Evolutionary conservation across 2,888 invertebrate species (phyloP).

Genomic region (Leptinotarsa juncta): DNA sequence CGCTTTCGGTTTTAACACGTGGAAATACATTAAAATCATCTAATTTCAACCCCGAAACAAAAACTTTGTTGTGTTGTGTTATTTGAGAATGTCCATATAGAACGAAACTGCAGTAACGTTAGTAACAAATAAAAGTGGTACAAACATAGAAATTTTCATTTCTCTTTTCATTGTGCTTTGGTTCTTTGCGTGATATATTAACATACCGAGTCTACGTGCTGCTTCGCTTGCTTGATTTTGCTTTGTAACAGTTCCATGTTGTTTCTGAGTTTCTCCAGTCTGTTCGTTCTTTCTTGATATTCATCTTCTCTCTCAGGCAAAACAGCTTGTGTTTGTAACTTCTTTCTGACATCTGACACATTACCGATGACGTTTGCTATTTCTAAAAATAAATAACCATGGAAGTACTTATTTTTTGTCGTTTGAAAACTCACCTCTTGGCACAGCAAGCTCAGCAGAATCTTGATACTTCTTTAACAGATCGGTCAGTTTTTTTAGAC

Average conservation of each 20-base stretch:
- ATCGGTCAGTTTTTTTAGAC: slow-evolving; percentile 56
- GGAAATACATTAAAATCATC: too few species aligned
- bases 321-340: slow-evolving; percentile 36
- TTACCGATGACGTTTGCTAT: slow-evolving; percentile 39
- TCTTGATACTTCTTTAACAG: slow-evolving; percentile 57
- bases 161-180: too few species aligned
- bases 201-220: slow-evolving; percentile 84
- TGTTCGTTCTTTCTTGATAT: slow-evolving; percentile 25
- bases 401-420: background rate
- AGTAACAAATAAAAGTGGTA: too few species aligned
- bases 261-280: slow-evolving; percentile 59
- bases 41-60: too few species aligned
- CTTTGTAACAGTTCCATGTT: slow-evolving; percentile 77
- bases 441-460: slow-evolving; percentile 56
- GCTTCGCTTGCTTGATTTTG: slow-evolving; percentile 81
- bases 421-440: slow-evolving; percentile 50
- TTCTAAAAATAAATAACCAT: slow-evolving; percentile 37
- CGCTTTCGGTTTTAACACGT: too few species aligned
- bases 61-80: too few species aligned
- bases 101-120: too few species aligned
- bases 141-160: too few species aligned
- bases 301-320: slow-evolving; percentile 21
- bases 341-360: slow-evolving; percentile 38
- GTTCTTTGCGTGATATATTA: too few species aligned
- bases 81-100: too few species aligned